Conservation (phyloP, 2,888 invertebrate genomes). For the Colostygia pectinataria region DNA sequence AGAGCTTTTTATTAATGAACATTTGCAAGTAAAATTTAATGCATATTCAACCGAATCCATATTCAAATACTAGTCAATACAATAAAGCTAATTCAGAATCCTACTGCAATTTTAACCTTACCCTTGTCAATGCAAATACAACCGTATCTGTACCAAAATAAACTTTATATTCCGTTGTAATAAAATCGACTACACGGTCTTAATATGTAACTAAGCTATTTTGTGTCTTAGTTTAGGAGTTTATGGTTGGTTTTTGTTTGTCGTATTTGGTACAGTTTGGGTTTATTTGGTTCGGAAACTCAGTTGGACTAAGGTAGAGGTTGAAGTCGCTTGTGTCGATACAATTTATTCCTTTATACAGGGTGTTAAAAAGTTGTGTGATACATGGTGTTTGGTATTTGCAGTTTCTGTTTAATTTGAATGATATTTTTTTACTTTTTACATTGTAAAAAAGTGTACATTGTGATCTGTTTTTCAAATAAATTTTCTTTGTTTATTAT, state of each 20-base stretch:
- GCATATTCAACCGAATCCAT: constrained; percentile 1
- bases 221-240: background rate
- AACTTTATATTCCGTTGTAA: background rate
- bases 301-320: constrained; percentile 44
- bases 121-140: constrained; percentile 3
- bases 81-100: constrained; percentile 17
- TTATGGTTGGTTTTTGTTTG: constrained; percentile 13
- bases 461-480: background rate
- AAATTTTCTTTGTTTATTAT: too few relatives aligned
- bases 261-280: constrained; percentile 16
- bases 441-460: background rate
- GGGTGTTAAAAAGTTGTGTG: constrained; percentile 13
- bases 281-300: constrained; percentile 26
- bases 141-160: background rate
- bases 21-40: background rate
- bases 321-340: constrained; percentile 35
- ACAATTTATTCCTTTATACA: constrained; percentile 24
- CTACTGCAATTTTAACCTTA: constrained; percentile 19
- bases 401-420: background rate
- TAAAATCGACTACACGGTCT: background rate
- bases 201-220: constrained; percentile 6
- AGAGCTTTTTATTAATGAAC: too few relatives aligned
- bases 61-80: constrained; percentile 14
- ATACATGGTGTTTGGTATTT: background rate
- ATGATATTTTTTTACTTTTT: too few relatives aligned